Evolutionary conservation across 2,113 vertebrate species (phyloP), one percentile per base, ranked within the genome.

Genomic region (Seriola rivoliana): DNA sequence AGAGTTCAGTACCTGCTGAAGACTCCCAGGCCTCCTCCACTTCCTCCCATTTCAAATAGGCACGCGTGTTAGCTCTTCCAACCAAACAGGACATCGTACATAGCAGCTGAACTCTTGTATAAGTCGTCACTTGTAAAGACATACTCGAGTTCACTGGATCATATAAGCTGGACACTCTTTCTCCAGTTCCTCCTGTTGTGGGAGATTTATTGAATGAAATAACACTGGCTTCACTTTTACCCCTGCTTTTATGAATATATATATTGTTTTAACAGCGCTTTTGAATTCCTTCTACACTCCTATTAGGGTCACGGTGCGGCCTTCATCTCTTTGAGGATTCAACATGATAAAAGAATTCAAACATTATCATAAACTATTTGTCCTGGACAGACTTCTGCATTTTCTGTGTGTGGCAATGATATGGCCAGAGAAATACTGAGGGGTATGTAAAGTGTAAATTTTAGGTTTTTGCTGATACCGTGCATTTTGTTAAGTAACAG

Each of bases 161-260:
- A 83, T 85, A 88, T 85, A 88, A 83, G 71, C 73, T 82, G 84
- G 58, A 70, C 75, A 60, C 77, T 52, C 75, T 86, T 63, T 80
- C 78, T 88, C 85, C 70, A 71, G 66, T 82, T 90, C 52, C 71
- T 86, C 78, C 69, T 75, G 73, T 88, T 86, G 67, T 50, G 57
- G 81, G 81, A 91, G 88, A 92, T 95, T 93, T 94, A 95, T 93
- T 89, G 85, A 81, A 93, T 80, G 75, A 90, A 93, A 91, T 88
- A 91, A 91, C 83, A 75, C 75, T n/a, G 70, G 80, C 78, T 89
- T 84, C 71, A 83, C 78, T 85, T 87, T 86, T 88, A 87, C 77
- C 64, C 82, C 54, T 34, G 32, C 65, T 90, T 92, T 90, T 90
- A 91, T 83, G 79, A 89, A 88, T 88, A 88, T 83, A 86, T 86